Evolutionary conservation across 2,113 vertebrate species (phyloP).

Genomic region (Holacanthus passer): DNA sequence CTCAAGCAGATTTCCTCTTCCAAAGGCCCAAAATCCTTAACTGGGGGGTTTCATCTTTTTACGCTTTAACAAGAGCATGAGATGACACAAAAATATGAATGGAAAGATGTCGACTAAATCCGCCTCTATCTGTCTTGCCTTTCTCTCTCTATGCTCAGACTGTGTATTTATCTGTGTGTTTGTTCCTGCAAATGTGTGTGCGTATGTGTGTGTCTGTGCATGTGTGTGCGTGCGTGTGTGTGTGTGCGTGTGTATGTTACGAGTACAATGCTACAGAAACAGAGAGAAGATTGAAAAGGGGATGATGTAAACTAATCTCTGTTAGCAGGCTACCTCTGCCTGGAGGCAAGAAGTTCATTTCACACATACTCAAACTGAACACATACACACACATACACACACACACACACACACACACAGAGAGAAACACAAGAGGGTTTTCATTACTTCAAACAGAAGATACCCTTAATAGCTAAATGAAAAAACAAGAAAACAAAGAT

Average conservation of each 20-base stretch:
- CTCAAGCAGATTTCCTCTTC: conserved; percentile 41
- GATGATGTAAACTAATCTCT: conserved; percentile 75
- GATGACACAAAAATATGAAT: conserved; percentile 52
- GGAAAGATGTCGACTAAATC: conserved; percentile 40
- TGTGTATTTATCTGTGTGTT: conserved; percentile 17
- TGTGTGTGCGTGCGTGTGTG: not conserved
- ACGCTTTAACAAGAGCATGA: conserved; percentile 53
- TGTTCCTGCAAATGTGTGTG: conserved; percentile 2
- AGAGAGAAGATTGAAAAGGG: conserved; percentile 62
- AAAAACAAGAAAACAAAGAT: not conserved
- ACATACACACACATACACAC: not conserved
- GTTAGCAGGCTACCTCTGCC: conserved; percentile 65
- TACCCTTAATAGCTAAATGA: conserved; percentile 32
- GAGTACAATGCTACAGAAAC: conserved; percentile 39
- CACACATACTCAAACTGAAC: conserved; percentile 22
- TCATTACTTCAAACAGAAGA: conserved; percentile 46
- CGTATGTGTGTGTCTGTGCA: conserved; percentile 15
- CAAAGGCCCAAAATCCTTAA: conserved; percentile 42
- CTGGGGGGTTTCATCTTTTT: conserved; percentile 56
- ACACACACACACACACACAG: not conserved
- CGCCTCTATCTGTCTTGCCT: conserved; percentile 22
- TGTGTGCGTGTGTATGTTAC: not conserved
- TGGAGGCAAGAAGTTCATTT: conserved; percentile 67
- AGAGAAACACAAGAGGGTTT: conserved; percentile 26
- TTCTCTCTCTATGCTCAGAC: not conserved